phyloP scores from a whole-genome alignment of 2,113 vertebrate genomes.

The Tachycineta bicolor region DNA sequence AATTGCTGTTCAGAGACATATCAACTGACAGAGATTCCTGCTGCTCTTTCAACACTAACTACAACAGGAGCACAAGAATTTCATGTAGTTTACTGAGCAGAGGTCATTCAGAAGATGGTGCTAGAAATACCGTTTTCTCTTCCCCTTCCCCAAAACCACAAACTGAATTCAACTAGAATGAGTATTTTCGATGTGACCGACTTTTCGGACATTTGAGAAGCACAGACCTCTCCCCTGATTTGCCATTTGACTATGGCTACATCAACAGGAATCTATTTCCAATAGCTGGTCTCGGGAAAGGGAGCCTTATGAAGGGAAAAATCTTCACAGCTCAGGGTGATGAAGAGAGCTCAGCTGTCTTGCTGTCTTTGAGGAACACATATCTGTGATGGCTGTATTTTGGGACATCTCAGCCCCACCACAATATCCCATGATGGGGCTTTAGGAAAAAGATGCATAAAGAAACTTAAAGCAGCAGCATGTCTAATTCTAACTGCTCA shows the following conservation, averaged over 20 bases:
- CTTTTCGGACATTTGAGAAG: neutral
- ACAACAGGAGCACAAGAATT: neutral
- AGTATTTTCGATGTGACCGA: neutral
- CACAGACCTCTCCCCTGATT: neutral
- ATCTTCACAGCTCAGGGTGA: neutral
- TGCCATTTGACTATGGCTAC: neutral
- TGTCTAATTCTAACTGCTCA: neutral
- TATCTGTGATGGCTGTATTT: neutral
- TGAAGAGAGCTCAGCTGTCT: neutral
- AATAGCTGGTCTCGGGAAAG: neutral
- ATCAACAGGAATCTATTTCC: neutral
- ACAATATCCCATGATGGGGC: too few relatives aligned
- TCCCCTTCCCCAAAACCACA: neutral
- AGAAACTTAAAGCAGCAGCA: neutral
- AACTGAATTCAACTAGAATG: neutral
- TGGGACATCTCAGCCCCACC: neutral
- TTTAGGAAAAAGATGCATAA: neutral
- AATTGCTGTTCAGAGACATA: neutral
- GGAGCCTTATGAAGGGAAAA: neutral
- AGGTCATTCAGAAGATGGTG: neutral
- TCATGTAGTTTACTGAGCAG: neutral
- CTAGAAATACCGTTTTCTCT: rapidly evolving
- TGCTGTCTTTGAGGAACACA: neutral
- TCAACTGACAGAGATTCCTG: neutral
- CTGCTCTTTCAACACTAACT: neutral